Evolutionary conservation across 92 coral and sea anemone species (phyloP).

Genomic region (Chrysogorgia sp.): DNA sequence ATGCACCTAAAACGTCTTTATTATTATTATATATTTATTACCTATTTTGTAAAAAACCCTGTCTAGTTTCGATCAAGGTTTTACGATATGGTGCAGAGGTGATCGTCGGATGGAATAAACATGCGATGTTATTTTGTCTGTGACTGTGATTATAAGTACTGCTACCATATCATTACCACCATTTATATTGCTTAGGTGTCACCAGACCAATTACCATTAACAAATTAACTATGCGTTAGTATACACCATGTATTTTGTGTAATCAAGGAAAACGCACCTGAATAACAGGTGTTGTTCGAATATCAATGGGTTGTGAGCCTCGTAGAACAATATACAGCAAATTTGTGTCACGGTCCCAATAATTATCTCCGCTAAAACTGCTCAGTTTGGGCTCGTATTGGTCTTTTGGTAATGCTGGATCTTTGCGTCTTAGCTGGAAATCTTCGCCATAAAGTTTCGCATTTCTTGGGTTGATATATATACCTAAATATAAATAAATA

Average conservation of each 20-base stretch:
- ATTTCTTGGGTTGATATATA: constrained; percentile 77
- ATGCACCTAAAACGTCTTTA: too few species aligned
- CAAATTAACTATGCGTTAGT: too few species aligned
- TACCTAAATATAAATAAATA: neutral
- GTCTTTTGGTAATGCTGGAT: constrained; percentile 73
- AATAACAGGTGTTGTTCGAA: constrained; percentile 83
- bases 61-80: too few species aligned
- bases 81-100: too few species aligned
- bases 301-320: constrained; percentile 80
- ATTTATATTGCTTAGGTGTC: too few species aligned
- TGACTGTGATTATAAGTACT: too few species aligned
- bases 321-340: constrained; percentile 72
- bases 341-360: constrained; percentile 72
- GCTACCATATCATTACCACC: too few species aligned
- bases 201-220: too few species aligned
- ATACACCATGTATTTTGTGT: neutral
- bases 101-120: too few species aligned
- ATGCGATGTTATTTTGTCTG: too few species aligned
- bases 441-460: constrained; percentile 66
- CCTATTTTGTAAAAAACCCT: too few species aligned
- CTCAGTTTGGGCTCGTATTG: constrained; percentile 86
- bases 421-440: constrained; percentile 67
- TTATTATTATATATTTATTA: too few species aligned
- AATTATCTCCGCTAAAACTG: constrained; percentile 84
- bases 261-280: constrained; percentile 51